Evolutionary conservation across 2,888 invertebrate genomes (phyloP).

Genomic region (Lasiommata megera): DNA sequence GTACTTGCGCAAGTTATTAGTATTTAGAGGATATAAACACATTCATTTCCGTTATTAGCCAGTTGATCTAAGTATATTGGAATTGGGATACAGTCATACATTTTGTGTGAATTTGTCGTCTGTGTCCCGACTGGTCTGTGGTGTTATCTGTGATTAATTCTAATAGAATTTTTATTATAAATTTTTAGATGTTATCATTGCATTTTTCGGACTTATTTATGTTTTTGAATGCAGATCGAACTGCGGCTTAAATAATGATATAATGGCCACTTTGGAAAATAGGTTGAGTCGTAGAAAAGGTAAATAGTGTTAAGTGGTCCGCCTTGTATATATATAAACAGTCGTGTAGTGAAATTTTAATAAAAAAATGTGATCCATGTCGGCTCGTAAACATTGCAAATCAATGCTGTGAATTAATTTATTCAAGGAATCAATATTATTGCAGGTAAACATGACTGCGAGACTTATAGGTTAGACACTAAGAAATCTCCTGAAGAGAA

Average conservation of each 20-base stretch:
- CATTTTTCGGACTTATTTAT: constrained; percentile 12
- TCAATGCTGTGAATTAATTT: constrained; percentile 10
- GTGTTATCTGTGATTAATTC: neutral
- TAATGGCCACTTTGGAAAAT: constrained; percentile 75
- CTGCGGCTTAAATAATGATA: constrained; percentile 55
- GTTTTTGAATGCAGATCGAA: constrained; percentile 16
- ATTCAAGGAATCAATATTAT: constrained; percentile 33
- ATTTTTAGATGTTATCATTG: constrained; percentile 19
- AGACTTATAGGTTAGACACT: constrained; percentile 83
- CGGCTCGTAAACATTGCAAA: constrained; percentile 7
- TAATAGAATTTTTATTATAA: constrained; percentile 16
- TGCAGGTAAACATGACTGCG: constrained; percentile 82
- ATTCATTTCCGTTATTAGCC: too few species aligned
- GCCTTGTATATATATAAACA: neutral
- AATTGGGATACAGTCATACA: too few species aligned
- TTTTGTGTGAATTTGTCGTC: neutral
- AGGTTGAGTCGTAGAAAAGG: constrained; percentile 76
- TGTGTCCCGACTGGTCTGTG: neutral
- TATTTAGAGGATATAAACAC: too few species aligned
- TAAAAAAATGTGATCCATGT: constrained; percentile 4
- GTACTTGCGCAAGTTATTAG: too few species aligned
- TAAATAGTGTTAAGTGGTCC: constrained; percentile 44
- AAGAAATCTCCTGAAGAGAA: constrained; percentile 82
- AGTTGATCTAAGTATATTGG: too few species aligned
- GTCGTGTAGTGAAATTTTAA: neutral